Evolutionary conservation across 2,797 vertebrate genomes (phyloP), one percentile per base, ranked within the genome.

Genomic region (Neosalanx taihuensis): DNA sequence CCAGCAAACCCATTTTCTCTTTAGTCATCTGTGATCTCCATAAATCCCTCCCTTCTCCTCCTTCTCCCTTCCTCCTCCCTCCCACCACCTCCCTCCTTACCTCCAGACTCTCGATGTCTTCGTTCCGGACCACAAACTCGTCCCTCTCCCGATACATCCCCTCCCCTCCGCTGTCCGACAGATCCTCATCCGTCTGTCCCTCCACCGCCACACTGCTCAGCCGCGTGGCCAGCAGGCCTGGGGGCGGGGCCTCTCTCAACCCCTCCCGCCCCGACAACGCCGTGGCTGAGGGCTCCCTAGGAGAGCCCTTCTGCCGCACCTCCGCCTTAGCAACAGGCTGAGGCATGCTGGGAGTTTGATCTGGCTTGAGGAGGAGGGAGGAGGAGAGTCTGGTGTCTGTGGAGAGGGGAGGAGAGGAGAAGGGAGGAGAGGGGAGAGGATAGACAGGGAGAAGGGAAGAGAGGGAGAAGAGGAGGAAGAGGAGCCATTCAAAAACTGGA

Each of bases 101-200:
- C 96, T 96, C 96, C 64, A 99, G 87, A 66, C 77, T 88, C 80
- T 98, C 95, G 64, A 97, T 97, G 72, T 99, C 98, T 91, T 99
- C 97, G 74, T 96, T 99, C 90, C 97, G 95, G 84, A 99, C 95
- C 20, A 99, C 98, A 87, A 98, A 99, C 86, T 99, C 98, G 67
- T 99, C 98, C 59, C 97, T 95, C 76, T 99, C 97, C 72, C 96
- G 91, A 89, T 98, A 99, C 91, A 99, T 97, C 72, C 98, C 98
- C 86, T 99, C 98, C 69, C 96, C 98, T 75, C 95, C 97, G 6
- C 98, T 99, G 91, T 99, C 96, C 0, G 89, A 93, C 33, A 95
- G 91, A 76, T 98, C 96, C 73, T 99, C 96, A 3, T 98, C 97
- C 0, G 95, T 96, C 79, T 92, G 92, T 58, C 97, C 98, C 89